Evolutionary conservation across 2,797 vertebrate species (phyloP).

Genomic region (Mycteria americana): DNA sequence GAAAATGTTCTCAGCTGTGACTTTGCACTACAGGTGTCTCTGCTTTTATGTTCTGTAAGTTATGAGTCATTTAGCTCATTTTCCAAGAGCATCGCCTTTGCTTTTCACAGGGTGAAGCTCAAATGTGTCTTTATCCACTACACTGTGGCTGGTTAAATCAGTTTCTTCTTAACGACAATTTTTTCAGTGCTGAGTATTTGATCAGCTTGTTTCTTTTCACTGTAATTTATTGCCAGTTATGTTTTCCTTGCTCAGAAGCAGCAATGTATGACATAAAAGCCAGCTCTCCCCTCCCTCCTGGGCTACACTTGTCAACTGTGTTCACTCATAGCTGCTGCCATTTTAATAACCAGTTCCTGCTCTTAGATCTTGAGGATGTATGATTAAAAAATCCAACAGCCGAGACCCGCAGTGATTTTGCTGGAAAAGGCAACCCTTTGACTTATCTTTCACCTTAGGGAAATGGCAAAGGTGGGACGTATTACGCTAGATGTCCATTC

Average conservation of each 20-base stretch:
- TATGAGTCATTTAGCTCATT: background rate
- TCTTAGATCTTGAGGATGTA: background rate
- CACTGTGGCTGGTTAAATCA: background rate
- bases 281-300: background rate
- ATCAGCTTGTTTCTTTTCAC: background rate
- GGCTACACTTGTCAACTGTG: background rate
- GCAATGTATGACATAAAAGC: slow-evolving; percentile 7
- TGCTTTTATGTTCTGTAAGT: background rate
- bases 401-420: background rate
- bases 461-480: background rate
- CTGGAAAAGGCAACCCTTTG: background rate
- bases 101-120: background rate
- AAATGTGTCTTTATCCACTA: background rate
- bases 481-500: background rate
- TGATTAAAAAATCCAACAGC: background rate
- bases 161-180: background rate
- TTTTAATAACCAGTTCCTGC: slow-evolving; percentile 5
- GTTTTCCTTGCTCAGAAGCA: background rate
- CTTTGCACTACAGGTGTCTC: background rate
- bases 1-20: background rate
- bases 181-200: slow-evolving; percentile 1
- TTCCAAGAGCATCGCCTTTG: background rate
- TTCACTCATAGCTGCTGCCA: background rate
- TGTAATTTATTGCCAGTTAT: background rate
- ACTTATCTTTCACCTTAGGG: background rate